Evolutionary conservation across 2,888 invertebrate genomes (phyloP), one percentile per base, ranked within the genome.

Genomic region (Noctua pronuba): DNA sequence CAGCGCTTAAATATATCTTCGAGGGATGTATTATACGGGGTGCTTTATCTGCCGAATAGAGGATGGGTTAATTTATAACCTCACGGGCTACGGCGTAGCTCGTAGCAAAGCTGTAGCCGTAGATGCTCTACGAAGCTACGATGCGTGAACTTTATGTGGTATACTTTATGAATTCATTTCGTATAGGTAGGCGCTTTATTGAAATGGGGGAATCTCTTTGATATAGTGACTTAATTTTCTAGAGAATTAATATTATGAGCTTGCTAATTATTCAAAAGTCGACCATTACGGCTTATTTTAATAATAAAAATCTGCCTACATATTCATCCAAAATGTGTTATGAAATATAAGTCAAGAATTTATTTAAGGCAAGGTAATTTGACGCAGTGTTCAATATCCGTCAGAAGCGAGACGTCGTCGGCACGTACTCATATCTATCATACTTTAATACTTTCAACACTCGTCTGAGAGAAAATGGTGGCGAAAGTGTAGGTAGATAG

Each of bases 1-100:
- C 79, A 84, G 70, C 81, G 88, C 80, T 86, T 84, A 80, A 82
- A 87, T 87, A 82, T 87, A 87, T 87, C 88, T 81, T 84, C 82
- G 71, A 75, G 87, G 77, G 76, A 84, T 87, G 76, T 88, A 82
- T 84, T 87, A 87, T 88, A 86, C 88, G 80, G 75, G 79, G 83
- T 81, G 84, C 85, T 88, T 89, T 89, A 88, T 89, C 88, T 88
- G 81, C 83, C 88, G 83, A 85, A 85, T 80, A 85, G 85, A 84
- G 80, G 86, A 88, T 84, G 86, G 88, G 84, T 88, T 88, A 88
- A 88, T 88, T 88, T 88, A 88, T 88, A 83, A 80, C 81, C 80
- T 83, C 87, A 77, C 85, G 78, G 75, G 80, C 81, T 88, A 88
- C 83, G 82, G 75, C 83, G 82, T 87, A 82, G 77, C 85, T 79